Conservation (phyloP, 2,113 vertebrate genomes). For the Pachypanchax playfairii region DNA sequence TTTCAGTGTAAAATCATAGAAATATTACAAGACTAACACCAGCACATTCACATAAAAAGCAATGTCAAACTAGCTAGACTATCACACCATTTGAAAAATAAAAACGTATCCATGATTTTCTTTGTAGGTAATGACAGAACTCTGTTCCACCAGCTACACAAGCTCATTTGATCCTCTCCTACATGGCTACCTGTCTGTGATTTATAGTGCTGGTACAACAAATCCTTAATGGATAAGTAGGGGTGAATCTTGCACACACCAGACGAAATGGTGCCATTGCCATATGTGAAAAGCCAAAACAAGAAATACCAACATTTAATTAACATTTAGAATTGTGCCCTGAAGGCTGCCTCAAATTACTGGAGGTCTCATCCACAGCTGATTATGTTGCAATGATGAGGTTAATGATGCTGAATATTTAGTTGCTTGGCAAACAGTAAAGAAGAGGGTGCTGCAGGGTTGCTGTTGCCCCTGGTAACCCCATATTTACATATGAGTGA, state of each 20-base stretch:
- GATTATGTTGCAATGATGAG: conserved; percentile 70
- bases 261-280: conserved; percentile 32
- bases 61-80: not conserved
- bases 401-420: conserved; percentile 69
- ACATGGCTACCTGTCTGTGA: conserved; percentile 20
- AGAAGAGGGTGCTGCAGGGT: conserved; percentile 31
- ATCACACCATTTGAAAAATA: not conserved
- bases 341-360: conserved; percentile 64
- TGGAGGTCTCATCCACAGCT: conserved; percentile 58
- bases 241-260: conserved; percentile 18
- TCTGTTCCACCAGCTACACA: conserved; percentile 37
- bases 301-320: conserved; percentile 70
- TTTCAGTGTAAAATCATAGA: not conserved
- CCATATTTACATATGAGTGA: conserved; percentile 42
- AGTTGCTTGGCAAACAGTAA: conserved; percentile 57
- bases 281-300: conserved; percentile 53
- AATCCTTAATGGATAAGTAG: conserved; percentile 3
- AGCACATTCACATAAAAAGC: not conserved
- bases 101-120: conserved; percentile 2
- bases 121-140: conserved; percentile 13
- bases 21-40: not conserved
- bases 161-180: conserved; percentile 30
- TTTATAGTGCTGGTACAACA: conserved; percentile 9
- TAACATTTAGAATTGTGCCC: conserved; percentile 72
- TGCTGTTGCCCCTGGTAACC: conserved; percentile 52